Evolutionary conservation across 1,140 invertebrate genomes (phyloP), one percentile per base, ranked within the genome.

Genomic region (Drosophila eugracilis): DNA sequence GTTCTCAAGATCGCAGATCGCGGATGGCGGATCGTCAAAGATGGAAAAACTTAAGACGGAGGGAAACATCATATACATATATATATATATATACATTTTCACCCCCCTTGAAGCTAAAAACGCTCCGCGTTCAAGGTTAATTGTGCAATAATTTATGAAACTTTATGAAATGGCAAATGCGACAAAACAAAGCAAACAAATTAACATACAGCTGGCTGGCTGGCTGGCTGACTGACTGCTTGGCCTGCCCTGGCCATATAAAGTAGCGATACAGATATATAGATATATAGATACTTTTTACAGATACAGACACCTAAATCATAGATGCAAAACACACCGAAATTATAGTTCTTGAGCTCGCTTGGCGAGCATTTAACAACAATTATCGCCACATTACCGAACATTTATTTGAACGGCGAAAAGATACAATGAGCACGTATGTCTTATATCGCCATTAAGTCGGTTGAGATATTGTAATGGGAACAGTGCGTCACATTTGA

Each of bases 111-210:
- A 50, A 45, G 45, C 45, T 45, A 10, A 41, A 47, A 19, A 6
- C 54, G 60, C 55, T 62, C 19, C 54, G 10, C 45, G 47, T 55
- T 78, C 78, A 81, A 81, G 78, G 78, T 83, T 78, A 83, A 81
- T 81, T 83, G 78, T 81, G 78, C 78, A 83, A 84, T 81, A 81
- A 81, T 63, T 74, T 81, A 83, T 83, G 78, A 83, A 81, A 83
- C 57, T 69, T 79, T 80, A 80, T 80, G 77, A 75, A 75, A 79
- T 58, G 63, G 65, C 77, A 70, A 79, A 58, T 74, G 58, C 69
- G 69, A 76, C 74, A 57, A 83, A 74, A 48, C 66, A 67, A 83
- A 67, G 59, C 59, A 17, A 52, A 66, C 48, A 66, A 62, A 76
- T 76, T 76, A 76, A 69, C 55, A 69, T 75, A 59, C 59, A 34